Evolutionary conservation across 2,113 vertebrate genomes (phyloP), one percentile per base, ranked within the genome.

Genomic region (Tetrao urogallus): DNA sequence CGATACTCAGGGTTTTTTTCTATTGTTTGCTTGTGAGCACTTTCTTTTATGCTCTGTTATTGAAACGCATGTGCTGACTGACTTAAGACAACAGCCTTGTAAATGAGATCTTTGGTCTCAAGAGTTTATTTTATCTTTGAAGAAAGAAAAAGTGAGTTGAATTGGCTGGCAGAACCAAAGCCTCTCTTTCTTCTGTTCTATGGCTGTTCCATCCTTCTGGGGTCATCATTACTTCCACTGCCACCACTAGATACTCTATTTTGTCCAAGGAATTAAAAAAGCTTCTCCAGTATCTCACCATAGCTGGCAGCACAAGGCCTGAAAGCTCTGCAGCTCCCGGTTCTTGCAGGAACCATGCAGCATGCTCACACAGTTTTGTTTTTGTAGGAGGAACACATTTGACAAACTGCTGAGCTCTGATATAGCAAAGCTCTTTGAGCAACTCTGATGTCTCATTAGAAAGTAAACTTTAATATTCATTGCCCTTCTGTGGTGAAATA

Each of bases 91-190:
- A 94, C 45, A 90, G 76, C 74, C 75, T 89, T 92, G 88, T 90
- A 96, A 95, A 95, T 93, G 78, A 94, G 83, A 93, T 94, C 94
- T 97, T 96, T 94, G 95, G 97, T 96, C 95, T 97, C 94, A 88
- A 92, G 94, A 82, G 92, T 94, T 96, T 93, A 93, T 96, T 97
- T 96, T 94, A 93, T 95, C 91, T 89, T 67, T 93, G 82, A 87
- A 94, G 93, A 88, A 95, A 92, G 92, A 70, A 95, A 93, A 94
- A 96, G 80, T 80, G 81, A 96, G 93, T 86, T 82, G 92, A 95
- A 94, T 77, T 88, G 92, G 79, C 89, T 88, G 86, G 82, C 82
- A 95, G 93, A 97, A 96, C 82, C 88, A 92, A 89, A 80, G 71
- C 66, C 66, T 77, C 78, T 90, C 89, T 91, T 81, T 82, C 88